A percentile compares a stretch with the other conserved stretches of the same genome.
Conservation (phyloP, 2,113 vertebrate species). For the Dipodomys spectabilis region DNA sequence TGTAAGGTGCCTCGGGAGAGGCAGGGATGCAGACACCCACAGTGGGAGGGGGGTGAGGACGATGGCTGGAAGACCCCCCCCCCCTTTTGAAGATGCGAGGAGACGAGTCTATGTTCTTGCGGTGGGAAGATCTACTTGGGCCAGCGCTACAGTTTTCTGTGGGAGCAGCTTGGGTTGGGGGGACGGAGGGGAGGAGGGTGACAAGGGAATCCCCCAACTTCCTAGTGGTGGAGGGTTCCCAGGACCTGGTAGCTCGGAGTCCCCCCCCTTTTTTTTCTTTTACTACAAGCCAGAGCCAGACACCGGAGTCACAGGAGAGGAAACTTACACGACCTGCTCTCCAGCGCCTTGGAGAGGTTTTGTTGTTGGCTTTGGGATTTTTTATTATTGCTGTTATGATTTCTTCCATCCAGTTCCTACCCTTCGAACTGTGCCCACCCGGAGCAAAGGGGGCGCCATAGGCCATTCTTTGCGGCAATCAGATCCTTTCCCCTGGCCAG, state of each 20-base stretch:
- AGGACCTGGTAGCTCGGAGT: background rate
- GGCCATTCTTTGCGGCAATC: constrained; percentile 11
- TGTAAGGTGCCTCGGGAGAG: background rate
- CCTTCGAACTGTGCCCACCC: constrained; percentile 43
- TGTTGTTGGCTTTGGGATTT: background rate
- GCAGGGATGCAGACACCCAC: background rate
- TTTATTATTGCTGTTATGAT: background rate
- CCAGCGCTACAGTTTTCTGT: constrained; percentile 48
- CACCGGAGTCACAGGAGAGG: background rate
- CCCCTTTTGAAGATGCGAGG: background rate
- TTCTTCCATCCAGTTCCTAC: background rate
- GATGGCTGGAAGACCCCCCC: background rate
- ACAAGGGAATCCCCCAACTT: constrained; percentile 66
- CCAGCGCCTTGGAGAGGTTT: background rate
- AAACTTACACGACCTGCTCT: constrained; percentile 10
- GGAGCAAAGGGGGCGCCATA: constrained; percentile 75
- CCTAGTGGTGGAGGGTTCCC: constrained; percentile 32
- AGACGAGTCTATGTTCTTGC: background rate
- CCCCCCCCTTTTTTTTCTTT: background rate
- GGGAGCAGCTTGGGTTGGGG: background rate
- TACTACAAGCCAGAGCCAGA: background rate
- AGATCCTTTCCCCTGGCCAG: background rate
- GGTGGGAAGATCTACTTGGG: constrained; percentile 38
- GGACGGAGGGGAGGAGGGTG: background rate
- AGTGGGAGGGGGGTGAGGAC: background rate